Base-by-base conservation (phyloP, 2,888 invertebrate genomes). In the Cerastis leucographa region DNA sequence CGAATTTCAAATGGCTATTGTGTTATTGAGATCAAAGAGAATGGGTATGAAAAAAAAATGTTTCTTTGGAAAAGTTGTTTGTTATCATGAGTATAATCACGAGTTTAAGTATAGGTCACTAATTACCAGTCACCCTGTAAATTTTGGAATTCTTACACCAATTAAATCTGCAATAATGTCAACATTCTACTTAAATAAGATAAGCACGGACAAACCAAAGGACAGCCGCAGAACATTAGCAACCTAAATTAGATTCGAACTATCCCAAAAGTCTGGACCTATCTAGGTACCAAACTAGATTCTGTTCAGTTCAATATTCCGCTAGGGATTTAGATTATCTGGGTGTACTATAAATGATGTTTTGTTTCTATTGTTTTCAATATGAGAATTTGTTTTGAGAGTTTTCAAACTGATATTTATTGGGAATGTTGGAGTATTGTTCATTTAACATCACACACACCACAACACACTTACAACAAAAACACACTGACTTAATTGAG, bases 231-330 rank as follows among this genome's bases (percentile, higher is more conserved):
- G 19, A 49, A 74, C 40, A 62, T 78, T 35, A 54, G 68, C 40
- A 66, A 74, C 61, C 62, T 46, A 62, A 44, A 83, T 78, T 83
- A 69, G 42, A 82, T 71, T 79, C 56, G 19, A 62, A 44, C 69
- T 35, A 40, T 42, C 17, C 22, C 14, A 35, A 71, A 78, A 74
- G 54, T 68, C 74, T 82, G 35, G 46, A 59, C 25, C n/a, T 66
- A 61, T 72, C 59, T 51, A 67, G 61, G 40, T 56, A 29, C n/a
- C 25, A 46, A 82, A 67, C 62, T 59, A 44, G 22, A n/a, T 51
- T 64, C 42, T 40, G 61, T 61, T 56, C 44, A 14, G 74, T 17
- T 78, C 71, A 71, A 82, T 78, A 71, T 64, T 40, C 7, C 49
- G 5, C 35, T 51, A 11, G 68, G 75, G 51, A 74, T 3, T 56